phyloP scores from a whole-genome alignment of 64 coral and sea anemone species.

The Pocillopora verrucosa region DNA sequence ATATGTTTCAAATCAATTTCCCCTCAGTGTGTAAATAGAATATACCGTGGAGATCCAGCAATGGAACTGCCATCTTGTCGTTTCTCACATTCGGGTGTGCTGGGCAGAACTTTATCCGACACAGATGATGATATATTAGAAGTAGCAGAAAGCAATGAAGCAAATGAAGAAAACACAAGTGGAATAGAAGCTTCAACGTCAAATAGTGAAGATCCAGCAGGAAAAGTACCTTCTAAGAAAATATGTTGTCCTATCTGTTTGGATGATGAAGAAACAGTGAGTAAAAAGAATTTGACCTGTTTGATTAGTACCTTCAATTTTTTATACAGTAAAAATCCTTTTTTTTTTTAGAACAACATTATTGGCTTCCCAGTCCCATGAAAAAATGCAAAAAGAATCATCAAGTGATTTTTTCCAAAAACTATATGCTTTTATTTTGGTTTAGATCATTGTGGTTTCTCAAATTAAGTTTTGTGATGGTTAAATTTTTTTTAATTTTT shows the following conservation, averaged over 20 bases:
- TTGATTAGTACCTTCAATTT: neutral
- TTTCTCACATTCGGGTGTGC: conserved; percentile 40
- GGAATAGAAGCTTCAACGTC: neutral
- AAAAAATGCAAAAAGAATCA: neutral
- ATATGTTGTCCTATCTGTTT: conserved; percentile 89
- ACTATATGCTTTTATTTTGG: neutral
- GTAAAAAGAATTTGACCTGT: neutral
- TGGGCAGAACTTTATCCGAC: neutral
- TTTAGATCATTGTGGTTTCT: too few relatives aligned
- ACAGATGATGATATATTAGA: conserved; percentile 3
- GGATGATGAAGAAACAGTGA: conserved; percentile 76
- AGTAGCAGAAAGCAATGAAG: neutral
- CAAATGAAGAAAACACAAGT: neutral
- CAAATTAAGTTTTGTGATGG: too few relatives aligned
- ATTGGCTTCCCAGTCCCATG: neutral
- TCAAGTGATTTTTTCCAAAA: too few relatives aligned
- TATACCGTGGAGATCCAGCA: conserved; percentile 59
- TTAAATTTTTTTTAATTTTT: neutral
- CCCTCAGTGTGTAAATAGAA: conserved; percentile 64
- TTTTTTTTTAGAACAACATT: neutral
- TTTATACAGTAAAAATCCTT: neutral
- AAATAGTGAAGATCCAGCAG: neutral
- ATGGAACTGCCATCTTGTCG: conserved; percentile 63
- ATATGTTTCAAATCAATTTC: neutral
- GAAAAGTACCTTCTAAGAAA: conserved; percentile 11